Conservation (phyloP, 2,113 vertebrate genomes). For the Lasiurus cinereus region DNA sequence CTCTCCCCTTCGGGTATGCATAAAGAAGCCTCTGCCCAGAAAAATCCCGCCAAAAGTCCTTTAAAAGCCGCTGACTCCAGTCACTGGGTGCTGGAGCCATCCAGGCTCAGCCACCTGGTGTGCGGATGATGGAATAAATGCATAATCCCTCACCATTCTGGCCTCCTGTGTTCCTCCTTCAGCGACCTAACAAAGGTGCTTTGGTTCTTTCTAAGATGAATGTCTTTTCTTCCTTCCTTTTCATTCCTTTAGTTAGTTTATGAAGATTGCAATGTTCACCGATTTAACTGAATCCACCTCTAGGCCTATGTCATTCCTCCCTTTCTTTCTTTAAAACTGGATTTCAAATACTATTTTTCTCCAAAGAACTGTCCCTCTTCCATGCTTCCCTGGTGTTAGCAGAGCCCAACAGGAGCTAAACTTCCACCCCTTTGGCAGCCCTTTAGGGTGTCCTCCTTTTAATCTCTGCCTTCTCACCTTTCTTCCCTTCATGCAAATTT, state of each 20-base stretch:
- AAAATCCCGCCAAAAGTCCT: no score
- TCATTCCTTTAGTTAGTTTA: conserved; percentile 70
- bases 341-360: neutral
- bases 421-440: neutral
- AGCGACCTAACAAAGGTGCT: neutral
- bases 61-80: no score
- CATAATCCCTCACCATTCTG: no score
- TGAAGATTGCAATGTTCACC: conserved; percentile 68
- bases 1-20: no score
- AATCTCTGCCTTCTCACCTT: neutral
- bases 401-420: neutral
- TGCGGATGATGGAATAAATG: no score
- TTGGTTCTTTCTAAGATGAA: conserved; percentile 62
- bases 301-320: neutral
- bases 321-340: neutral
- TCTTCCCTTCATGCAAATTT: neutral
- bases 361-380: neutral
- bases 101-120: no score
- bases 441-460: neutral
- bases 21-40: no score
- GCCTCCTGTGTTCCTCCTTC: no score
- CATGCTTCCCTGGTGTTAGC: neutral
- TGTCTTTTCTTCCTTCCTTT: conserved; percentile 56
- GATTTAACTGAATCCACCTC: neutral
- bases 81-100: no score